Base-by-base conservation (phyloP, 2,888 invertebrate genomes). In the Bugula neritina region DNA sequence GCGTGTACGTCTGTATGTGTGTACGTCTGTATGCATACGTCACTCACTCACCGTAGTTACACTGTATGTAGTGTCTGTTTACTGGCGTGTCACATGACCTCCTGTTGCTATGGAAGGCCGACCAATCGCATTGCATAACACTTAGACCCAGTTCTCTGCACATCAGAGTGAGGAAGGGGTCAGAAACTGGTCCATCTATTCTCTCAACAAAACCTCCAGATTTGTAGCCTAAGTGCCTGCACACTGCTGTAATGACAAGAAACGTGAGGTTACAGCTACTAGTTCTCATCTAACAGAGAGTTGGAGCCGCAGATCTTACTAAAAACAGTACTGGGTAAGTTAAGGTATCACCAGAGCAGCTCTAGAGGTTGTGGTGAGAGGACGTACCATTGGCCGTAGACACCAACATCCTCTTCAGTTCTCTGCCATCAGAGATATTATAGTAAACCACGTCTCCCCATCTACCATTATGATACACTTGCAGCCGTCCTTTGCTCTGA, bases 401-500 rank as follows among this genome's bases (percentile, higher is more conserved):
- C 17, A 31, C 31, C 31, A 63, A 27, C 27, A 63, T 13, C 63
- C 3, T 63, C 31, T 63, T 27, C 17, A 31, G 21, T 31, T 31
- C 5, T 3, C 31, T 5, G 13, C 5, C 29, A 63, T 63, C 63
- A 31, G 63, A 31, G 2, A 63, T 2, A 27, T 25, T 63, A 5
- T 21, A 63, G 34, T 63, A 63, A 10, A 63, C 63, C 2, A 63
- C 63, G 27, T 63, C 63, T 29, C 63, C 63, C 63, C 63, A 63
- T 31, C 5, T 5, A 5, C 31, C 63, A 63, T 63, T 63, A 31
- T 21, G 31, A 31, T 13, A 63, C 10, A 63, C 63, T 31, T 63
- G 63, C 5, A 63, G 63, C 3, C 3, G 13, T 5, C 63, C 63
- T 43, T 43, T 5, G 43, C 43, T 17, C 17, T 10, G 43, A n/a